Base-by-base conservation (phyloP, 2,797 vertebrate genomes). In the Zalophus californianus region DNA sequence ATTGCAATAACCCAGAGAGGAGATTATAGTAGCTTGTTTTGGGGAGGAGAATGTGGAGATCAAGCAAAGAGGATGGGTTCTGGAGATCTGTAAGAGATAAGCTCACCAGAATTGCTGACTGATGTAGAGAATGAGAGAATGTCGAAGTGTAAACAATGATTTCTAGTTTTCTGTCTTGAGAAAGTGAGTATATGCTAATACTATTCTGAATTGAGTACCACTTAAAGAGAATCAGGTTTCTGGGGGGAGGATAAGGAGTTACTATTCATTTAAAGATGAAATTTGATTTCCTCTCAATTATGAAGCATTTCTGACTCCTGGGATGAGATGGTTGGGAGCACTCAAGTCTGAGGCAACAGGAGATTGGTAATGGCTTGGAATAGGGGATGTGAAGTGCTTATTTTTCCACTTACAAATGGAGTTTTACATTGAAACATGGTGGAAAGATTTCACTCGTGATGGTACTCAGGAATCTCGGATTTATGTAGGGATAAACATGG, bases 231-330 rank as follows among this genome's bases (percentile, higher is more conserved):
- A 23, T 23, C 11, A 3, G 16, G 4, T 56, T 66, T 77, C 0
- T 7, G 3, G 56, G 20, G 23, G 50, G 12, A 93, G 11, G 27
- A 32, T 23, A 64, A 54, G 1, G 14, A 38, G 23, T 64, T 87
- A 44, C 73, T 75, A 32, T 75, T 75, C 73, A 10, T 72, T 10
- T 27, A 80, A 38, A 25, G 38, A 77, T 56, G 16, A 91, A 82
- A 83, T 27, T 72, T 4, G 1, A 56, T 66, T 77, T 84, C 64
- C 5, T 95, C 66, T 78, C n/a, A 94, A 48, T 91, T 88, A 41
- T 77, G 54, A n/a, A 94, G 13, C 23, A 77, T 75, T 95, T 91
- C 38, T 96, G 60, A 72, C 56, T 87, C 32, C 11, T 54, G n/a
- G 12, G 32, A 11, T 80, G 16, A 68, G 16, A n/a, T 21, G 12